Evolutionary conservation across 2,888 invertebrate species (phyloP).

Genomic region (Apotomis turbidana): DNA sequence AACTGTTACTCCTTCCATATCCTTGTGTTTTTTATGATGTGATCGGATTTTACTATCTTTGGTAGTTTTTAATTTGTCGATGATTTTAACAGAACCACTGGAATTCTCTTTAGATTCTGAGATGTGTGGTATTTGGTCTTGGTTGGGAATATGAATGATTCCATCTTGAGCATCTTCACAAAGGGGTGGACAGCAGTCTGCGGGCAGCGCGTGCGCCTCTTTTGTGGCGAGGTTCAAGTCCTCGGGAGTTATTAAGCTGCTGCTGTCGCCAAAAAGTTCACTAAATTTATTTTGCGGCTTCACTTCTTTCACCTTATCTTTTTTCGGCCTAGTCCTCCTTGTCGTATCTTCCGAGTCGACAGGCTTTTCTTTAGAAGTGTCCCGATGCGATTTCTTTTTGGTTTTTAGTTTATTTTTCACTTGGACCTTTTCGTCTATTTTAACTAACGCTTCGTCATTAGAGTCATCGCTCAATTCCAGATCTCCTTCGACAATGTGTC

Average conservation of each 20-base stretch:
- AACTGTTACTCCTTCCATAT: not conserved
- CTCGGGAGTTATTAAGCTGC: slow-evolving; percentile 74
- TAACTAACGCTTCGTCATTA: slow-evolving; percentile 57
- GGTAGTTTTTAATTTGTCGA: slow-evolving; percentile 7
- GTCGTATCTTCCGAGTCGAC: slow-evolving; percentile 46
- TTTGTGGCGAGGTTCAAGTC: slow-evolving; percentile 64
- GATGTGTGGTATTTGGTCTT: not conserved
- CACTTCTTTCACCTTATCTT: slow-evolving; percentile 44
- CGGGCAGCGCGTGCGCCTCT: slow-evolving; percentile 41
- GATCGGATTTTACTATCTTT: slow-evolving; percentile 18
- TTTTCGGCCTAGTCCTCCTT: slow-evolving; percentile 43
- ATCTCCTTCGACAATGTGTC: slow-evolving; percentile 66
- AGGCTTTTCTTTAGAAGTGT: slow-evolving; percentile 29
- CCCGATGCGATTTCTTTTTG: slow-evolving; percentile 44
- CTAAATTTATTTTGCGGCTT: slow-evolving; percentile 59
- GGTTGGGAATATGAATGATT: slow-evolving; percentile 48
- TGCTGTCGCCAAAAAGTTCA: slow-evolving; percentile 75
- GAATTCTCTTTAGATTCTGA: slow-evolving; percentile 4
- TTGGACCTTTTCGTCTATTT: slow-evolving; percentile 46
- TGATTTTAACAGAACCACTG: not conserved
- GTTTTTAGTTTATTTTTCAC: slow-evolving; percentile 48
- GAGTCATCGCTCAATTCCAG: slow-evolving; percentile 75
- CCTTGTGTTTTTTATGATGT: slow-evolving; percentile 13
- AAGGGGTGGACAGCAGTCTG: slow-evolving; percentile 55
- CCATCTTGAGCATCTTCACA: slow-evolving; percentile 72